Conservation (phyloP, 2,113 vertebrate species). For the Erinaceus europaeus region DNA sequence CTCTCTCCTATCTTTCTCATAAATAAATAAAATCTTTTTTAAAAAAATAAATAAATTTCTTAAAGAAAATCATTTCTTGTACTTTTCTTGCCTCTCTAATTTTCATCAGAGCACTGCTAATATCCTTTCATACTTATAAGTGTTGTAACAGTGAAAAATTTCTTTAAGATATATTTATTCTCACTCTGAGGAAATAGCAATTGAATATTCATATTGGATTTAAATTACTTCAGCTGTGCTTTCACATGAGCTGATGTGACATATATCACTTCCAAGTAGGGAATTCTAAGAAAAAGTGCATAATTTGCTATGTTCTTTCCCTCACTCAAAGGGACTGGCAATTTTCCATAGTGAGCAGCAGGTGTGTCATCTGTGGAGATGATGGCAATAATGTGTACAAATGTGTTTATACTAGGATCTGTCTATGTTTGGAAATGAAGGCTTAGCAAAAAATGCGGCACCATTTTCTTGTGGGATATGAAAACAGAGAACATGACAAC, state of each 20-base stretch:
- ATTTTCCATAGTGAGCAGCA: not conserved
- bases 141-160: not conserved
- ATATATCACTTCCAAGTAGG: not conserved
- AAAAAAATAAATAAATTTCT: too few relatives aligned
- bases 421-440: not conserved
- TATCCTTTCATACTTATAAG: not conserved
- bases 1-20: too few relatives aligned
- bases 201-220: not conserved
- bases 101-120: not conserved
- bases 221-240: not conserved
- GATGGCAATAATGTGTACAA: not conserved
- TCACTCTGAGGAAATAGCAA: not conserved
- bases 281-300: not conserved
- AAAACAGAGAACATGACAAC: not conserved
- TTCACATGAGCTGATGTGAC: not conserved
- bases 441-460: not conserved
- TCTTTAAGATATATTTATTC: not conserved
- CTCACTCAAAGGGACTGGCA: not conserved
- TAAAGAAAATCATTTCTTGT: not conserved
- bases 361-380: not conserved
- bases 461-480: not conserved
- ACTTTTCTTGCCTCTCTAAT: not conserved
- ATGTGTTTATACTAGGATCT: not conserved
- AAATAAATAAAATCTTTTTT: too few relatives aligned
- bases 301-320: not conserved